Evolutionary conservation across 2,113 vertebrate genomes (phyloP).

Genomic region (Potamarius usumacintae): DNA sequence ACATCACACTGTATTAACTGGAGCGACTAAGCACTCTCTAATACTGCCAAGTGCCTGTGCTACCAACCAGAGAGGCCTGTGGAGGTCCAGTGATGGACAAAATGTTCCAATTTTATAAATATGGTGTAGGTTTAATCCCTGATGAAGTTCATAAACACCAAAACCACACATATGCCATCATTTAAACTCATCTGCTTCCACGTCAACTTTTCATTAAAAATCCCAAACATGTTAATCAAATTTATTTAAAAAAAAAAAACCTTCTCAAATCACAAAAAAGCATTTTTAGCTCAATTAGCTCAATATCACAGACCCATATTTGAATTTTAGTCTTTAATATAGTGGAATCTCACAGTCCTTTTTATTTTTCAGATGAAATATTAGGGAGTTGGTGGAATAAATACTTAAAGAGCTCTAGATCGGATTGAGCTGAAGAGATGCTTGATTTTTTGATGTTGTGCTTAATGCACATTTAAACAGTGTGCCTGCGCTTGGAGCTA

Average conservation of each 20-base stretch:
- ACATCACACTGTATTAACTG: constrained; percentile 84
- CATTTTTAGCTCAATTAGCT: neutral
- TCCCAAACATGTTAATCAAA: neutral
- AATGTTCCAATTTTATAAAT: neutral
- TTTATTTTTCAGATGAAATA: neutral
- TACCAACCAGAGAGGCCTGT: constrained; percentile 44
- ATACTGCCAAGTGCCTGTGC: constrained; percentile 67
- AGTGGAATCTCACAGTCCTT: neutral
- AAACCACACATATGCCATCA: neutral
- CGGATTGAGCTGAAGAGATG: constrained; percentile 58
- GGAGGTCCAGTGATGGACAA: neutral
- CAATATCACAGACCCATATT: neutral
- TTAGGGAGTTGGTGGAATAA: constrained; percentile 30
- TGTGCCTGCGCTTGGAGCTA: constrained; percentile 61
- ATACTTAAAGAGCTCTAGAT: constrained; percentile 55
- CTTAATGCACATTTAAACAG: constrained; percentile 63
- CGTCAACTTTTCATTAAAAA: neutral
- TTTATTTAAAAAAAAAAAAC: neutral
- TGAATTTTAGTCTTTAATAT: neutral
- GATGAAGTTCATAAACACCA: neutral
- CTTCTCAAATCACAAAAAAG: neutral
- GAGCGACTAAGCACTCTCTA: constrained; percentile 82
- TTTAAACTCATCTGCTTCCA: neutral
- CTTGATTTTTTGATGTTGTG: constrained; percentile 10
- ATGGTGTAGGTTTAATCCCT: neutral